Evolutionary conservation across 2,888 invertebrate species (phyloP).

Genomic region (Byasa hedistus): DNA sequence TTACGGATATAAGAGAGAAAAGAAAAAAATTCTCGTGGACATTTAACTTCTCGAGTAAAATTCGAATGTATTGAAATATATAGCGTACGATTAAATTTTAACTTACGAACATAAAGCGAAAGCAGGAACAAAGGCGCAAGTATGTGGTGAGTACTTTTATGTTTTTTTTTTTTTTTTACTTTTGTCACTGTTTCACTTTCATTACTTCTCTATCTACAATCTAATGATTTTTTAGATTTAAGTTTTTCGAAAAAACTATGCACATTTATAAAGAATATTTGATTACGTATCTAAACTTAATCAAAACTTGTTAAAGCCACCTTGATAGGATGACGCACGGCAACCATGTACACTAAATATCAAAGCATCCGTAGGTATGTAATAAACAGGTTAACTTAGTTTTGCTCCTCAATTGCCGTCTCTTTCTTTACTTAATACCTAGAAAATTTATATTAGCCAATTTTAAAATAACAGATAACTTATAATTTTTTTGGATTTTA

Average conservation of each 20-base stretch:
- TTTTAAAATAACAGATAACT: not conserved
- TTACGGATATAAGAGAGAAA: not conserved
- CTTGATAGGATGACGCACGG: not conserved
- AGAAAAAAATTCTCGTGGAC: not conserved
- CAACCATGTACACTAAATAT: not conserved
- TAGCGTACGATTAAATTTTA: not conserved
- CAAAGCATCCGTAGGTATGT: not conserved
- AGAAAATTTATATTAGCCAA: not conserved
- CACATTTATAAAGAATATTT: not conserved
- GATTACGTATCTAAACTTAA: not conserved
- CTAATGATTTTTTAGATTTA: no score
- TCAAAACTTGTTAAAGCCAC: not conserved
- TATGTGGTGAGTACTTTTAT: slow-evolving; percentile 22
- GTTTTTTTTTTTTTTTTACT: no score
- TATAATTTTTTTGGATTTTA: no score
- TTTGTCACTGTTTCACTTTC: not conserved
- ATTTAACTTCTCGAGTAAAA: not conserved
- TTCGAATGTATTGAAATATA: not conserved
- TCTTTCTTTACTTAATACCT: not conserved
- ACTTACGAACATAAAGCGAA: not conserved
- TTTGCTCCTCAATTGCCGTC: not conserved
- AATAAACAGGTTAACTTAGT: slow-evolving; percentile 1
- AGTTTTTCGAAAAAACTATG: not conserved
- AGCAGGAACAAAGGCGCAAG: slow-evolving; percentile 2
- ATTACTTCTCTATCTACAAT: not conserved